phyloP scores from a whole-genome alignment of 2,888 invertebrate species.

The Agonopterix alstromeriana region DNA sequence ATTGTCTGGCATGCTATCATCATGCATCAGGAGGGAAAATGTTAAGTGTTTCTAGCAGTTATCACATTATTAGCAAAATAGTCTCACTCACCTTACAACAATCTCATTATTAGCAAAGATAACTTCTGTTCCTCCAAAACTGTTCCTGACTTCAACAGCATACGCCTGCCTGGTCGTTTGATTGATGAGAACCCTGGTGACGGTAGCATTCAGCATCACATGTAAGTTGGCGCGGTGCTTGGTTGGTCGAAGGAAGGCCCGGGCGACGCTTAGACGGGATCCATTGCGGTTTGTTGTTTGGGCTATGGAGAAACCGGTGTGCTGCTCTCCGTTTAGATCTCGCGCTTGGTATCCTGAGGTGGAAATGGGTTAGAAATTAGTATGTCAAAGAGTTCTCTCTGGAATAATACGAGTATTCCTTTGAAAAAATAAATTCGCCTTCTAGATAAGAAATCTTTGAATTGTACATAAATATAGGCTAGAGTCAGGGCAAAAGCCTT shows the following conservation, averaged over 20 bases:
- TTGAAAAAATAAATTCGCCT: too few species aligned
- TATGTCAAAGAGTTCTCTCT: too few species aligned
- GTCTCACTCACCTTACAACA: conserved; percentile 67
- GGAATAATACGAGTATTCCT: too few species aligned
- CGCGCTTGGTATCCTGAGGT: conserved; percentile 80
- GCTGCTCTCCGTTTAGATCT: conserved; percentile 88
- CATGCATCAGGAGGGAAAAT: too few species aligned
- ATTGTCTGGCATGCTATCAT: too few species aligned
- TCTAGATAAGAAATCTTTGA: too few species aligned
- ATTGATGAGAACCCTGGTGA: conserved; percentile 85
- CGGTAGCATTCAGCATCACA: conserved; percentile 89
- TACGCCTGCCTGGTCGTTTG: conserved; percentile 83
- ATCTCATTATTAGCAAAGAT: conserved; percentile 83
- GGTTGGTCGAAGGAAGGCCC: conserved; percentile 89
- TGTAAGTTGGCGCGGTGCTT: conserved; percentile 86
- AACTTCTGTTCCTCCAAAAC: conserved; percentile 70
- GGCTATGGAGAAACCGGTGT: conserved; percentile 91
- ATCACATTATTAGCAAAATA: background rate
- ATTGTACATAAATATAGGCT: too few species aligned
- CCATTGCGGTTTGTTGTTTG: conserved; percentile 93
- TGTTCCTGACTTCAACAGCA: conserved; percentile 84
- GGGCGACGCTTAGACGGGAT: conserved; percentile 87
- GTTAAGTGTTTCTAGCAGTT: too few species aligned
- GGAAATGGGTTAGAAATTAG: too few species aligned
- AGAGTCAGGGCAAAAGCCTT: too few species aligned